Conservation (phyloP, 2,797 vertebrate species). For the Gambelia wislizenii region DNA sequence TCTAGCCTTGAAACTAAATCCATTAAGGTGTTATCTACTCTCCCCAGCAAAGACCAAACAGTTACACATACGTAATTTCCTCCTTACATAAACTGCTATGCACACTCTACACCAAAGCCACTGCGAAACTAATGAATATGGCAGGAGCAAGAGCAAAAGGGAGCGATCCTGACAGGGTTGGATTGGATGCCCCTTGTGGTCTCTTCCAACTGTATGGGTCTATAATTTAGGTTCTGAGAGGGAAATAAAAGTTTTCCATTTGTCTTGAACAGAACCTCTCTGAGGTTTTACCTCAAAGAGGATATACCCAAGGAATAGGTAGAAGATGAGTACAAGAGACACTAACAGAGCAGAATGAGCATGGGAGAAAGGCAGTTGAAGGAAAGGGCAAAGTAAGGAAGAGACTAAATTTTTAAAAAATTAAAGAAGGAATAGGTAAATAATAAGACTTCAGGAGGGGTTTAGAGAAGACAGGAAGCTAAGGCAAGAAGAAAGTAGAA, state of each 20-base stretch:
- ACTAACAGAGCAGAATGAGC: not conserved
- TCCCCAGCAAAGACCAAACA: too few species aligned
- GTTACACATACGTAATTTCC: too few species aligned
- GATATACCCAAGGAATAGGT: not conserved
- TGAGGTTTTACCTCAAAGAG: not conserved
- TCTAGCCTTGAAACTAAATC: too few species aligned
- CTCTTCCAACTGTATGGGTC: too few species aligned
- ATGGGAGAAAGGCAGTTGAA: not conserved
- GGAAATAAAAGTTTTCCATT: not conserved
- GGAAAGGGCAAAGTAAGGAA: not conserved
- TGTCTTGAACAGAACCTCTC: not conserved
- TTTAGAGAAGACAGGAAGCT: too few species aligned
- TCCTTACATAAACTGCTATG: too few species aligned
- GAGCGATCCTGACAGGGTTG: too few species aligned
- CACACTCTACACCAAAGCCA: too few species aligned
- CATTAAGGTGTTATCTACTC: too few species aligned
- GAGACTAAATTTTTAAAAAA: not conserved
- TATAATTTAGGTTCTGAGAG: not conserved
- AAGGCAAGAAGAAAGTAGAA: not conserved
- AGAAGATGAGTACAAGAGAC: not conserved
- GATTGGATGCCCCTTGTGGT: too few species aligned
- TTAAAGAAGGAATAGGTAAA: not conserved
- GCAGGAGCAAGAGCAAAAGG: too few species aligned
- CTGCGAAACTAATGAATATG: too few species aligned
- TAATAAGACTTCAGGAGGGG: not conserved